phyloP scores from a whole-genome alignment of 2,113 vertebrate species.

The Rhagologus leucostigma region DNA sequence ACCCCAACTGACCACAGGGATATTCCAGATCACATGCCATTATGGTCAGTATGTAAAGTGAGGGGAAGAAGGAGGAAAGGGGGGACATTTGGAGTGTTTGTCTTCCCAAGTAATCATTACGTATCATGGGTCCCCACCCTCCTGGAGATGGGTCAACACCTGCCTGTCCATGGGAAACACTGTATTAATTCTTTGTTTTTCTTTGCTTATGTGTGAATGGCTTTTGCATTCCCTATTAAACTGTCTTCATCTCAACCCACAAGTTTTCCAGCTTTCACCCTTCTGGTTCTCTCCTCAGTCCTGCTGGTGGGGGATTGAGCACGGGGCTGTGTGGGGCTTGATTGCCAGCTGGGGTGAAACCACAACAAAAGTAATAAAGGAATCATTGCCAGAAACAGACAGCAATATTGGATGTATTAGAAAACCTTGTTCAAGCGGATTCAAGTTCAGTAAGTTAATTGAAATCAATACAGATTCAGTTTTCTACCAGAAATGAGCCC shows the following conservation, averaged over 20 bases:
- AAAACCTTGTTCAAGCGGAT: background rate
- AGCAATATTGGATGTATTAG: background rate
- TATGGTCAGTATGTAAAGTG: background rate
- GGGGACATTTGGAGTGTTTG: background rate
- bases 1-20: rapidly evolving
- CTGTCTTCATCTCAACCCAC: background rate
- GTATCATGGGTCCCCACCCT: background rate
- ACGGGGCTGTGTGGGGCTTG: rapidly evolving
- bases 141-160: background rate
- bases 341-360: background rate
- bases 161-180: background rate
- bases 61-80: background rate
- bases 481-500: background rate
- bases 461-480: slow-evolving; percentile 18
- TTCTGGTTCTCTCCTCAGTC: background rate
- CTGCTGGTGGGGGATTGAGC: background rate
- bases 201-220: background rate
- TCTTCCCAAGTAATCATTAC: background rate
- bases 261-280: background rate
- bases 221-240: background rate
- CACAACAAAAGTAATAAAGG: background rate
- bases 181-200: background rate
- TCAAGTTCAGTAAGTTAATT: background rate
- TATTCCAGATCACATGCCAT: background rate
- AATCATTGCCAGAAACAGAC: background rate